Percentiles rank a stretch among this genome's conserved stretches.
phyloP scores from a whole-genome alignment of 2,113 vertebrate species.

The Chaetodon auriga region DNA sequence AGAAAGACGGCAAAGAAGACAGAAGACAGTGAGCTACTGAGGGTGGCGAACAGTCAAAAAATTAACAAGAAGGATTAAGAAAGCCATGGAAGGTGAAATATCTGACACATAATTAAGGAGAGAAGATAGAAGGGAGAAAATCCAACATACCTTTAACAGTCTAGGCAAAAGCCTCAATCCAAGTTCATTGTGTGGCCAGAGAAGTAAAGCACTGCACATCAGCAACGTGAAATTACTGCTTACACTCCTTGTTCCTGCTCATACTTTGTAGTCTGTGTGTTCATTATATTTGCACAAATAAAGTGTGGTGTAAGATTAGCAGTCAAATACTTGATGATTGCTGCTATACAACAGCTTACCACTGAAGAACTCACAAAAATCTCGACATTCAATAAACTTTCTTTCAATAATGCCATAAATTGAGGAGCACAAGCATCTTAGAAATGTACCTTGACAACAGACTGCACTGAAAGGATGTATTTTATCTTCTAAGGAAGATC shows the following conservation, averaged over 20 bases:
- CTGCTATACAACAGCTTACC: neutral
- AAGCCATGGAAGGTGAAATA: neutral
- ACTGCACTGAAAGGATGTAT: neutral
- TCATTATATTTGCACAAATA: neutral
- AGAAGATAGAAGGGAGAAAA: neutral
- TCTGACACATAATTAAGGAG: neutral
- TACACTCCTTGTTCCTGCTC: too few species aligned
- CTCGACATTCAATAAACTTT: neutral
- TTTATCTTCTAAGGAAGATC: neutral
- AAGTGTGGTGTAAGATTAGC: neutral
- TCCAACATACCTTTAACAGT: neutral
- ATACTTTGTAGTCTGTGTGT: slow-evolving; percentile 1
- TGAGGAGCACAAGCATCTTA: neutral
- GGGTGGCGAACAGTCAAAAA: neutral
- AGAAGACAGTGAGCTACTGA: neutral
- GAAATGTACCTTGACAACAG: neutral
- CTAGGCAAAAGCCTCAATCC: neutral
- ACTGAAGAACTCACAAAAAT: neutral
- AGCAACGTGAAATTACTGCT: too few species aligned
- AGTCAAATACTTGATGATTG: too few species aligned
- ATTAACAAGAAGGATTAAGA: neutral
- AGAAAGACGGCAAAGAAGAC: slow-evolving; percentile 1
- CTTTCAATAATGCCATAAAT: neutral
- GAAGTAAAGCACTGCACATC: too few species aligned
- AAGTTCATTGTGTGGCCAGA: neutral